Percentiles rank a stretch among this genome's conserved stretches.
Conservation (phyloP, 2,888 invertebrate genomes). For the Drosophila meridionalis region DNA sequence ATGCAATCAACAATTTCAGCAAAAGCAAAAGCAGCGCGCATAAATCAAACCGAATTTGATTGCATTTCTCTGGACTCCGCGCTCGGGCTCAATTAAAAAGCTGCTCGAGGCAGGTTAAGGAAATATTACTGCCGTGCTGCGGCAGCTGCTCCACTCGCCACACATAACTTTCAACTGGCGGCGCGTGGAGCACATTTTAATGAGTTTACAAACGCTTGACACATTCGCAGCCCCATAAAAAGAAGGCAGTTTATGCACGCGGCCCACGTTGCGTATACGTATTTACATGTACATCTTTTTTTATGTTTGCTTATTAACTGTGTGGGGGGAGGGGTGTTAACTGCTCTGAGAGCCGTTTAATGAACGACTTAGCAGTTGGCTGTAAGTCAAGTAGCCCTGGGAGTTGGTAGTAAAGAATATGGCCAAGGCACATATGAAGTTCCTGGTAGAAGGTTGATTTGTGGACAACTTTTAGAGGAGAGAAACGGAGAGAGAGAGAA, state of each 20-base stretch:
- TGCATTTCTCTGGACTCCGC: constrained; percentile 1
- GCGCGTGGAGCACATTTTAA: constrained; percentile 65
- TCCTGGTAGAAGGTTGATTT: not conserved
- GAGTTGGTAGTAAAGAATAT: constrained; percentile 6
- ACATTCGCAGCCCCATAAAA: constrained; percentile 71
- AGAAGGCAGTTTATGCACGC: constrained; percentile 22
- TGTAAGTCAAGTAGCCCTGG: constrained; percentile 5
- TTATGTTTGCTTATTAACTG: constrained; percentile 62
- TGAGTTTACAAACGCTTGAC: constrained; percentile 79
- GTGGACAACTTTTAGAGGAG: not conserved
- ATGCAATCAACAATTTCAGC: constrained; percentile 51
- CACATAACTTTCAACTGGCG: constrained; percentile 62
- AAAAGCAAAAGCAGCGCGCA: not conserved
- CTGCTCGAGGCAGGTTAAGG: constrained; percentile 30
- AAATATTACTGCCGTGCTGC: constrained; percentile 21
- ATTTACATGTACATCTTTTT: constrained; percentile 30
- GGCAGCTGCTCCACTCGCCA: constrained; percentile 27
- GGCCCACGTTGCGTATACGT: constrained; percentile 53
- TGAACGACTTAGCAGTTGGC: constrained; percentile 45
- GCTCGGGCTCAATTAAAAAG: constrained; percentile 62
- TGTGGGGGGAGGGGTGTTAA: constrained; percentile 1
- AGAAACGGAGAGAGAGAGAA: too few relatives aligned
- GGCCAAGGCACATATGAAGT: not conserved
- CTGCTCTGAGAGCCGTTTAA: constrained; percentile 59
- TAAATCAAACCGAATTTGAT: constrained; percentile 58